Conservation (phyloP, 2,113 vertebrate species). For the Calypte anna region DNA sequence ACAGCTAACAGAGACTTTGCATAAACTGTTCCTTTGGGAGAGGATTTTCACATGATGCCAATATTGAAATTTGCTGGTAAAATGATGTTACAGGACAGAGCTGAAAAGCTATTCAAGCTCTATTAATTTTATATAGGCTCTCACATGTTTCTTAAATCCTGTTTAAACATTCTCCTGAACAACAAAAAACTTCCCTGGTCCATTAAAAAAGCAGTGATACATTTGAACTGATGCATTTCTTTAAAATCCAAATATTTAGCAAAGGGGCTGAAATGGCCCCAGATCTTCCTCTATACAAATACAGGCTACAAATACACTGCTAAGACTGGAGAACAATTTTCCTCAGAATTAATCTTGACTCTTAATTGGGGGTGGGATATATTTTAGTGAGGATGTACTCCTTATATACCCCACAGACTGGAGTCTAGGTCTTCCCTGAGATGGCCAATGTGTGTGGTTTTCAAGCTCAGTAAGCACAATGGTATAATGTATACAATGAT, state of each 20-base stretch:
- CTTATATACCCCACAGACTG: not conserved
- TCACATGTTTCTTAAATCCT: not conserved
- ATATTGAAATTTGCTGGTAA: not conserved
- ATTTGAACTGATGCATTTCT: not conserved
- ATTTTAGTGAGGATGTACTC: not conserved
- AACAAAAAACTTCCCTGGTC: not conserved
- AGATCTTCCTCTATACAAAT: not conserved
- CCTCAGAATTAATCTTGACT: not conserved
- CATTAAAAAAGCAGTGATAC: not conserved
- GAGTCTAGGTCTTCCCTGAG: not conserved
- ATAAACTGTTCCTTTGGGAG: not conserved
- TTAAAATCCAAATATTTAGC: constrained; percentile 43
- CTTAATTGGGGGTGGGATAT: not conserved
- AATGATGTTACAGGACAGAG: not conserved
- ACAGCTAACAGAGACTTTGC: not conserved
- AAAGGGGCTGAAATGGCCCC: not conserved
- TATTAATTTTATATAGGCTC: not conserved
- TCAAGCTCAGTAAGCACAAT: not conserved
- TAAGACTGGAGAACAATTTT: not conserved
- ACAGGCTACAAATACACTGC: not conserved
- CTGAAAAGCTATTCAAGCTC: not conserved
- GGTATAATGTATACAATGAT: fast-evolving
- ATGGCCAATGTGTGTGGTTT: not conserved
- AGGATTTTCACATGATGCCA: not conserved
- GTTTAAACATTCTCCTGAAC: not conserved